Evolutionary conservation across 1,140 invertebrate species (phyloP).

Genomic region (Atopsyche davidsoni): DNA sequence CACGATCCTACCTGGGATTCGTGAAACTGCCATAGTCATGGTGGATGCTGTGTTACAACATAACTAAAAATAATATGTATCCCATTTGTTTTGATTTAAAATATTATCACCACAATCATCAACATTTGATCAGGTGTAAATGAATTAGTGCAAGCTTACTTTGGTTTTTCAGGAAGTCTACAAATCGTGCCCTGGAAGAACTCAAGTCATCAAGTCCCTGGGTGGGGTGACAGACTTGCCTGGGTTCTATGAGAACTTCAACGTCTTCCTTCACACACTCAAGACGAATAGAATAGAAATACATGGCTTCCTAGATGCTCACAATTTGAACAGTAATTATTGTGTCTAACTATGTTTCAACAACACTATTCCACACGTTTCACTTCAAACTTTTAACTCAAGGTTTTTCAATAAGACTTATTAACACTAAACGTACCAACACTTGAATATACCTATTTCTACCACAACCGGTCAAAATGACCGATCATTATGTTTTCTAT

Average conservation of each 20-base stretch:
- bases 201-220: constrained; percentile 38
- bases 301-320: constrained; percentile 13
- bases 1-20: no score
- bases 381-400: neutral
- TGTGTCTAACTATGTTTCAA: constrained; percentile 20
- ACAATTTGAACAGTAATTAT: constrained; percentile 15
- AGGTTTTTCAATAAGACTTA: neutral
- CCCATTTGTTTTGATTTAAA: no score
- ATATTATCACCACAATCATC: no score
- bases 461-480: no score
- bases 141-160: no score
- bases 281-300: constrained; percentile 18
- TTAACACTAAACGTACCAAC: neutral
- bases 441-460: no score
- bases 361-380: neutral
- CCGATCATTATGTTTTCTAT: no score
- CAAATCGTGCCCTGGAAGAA: constrained; percentile 39
- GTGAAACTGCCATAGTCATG: no score
- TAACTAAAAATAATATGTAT: no score
- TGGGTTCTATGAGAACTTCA: constrained; percentile 35
- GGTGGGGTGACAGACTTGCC: constrained; percentile 36
- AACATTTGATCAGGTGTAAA: no score
- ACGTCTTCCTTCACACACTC: constrained; percentile 11
- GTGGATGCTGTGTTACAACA: no score
- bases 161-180: constrained; percentile 39